Percentiles rank a stretch among this genome's conserved stretches.
Conservation (phyloP, 1,140 invertebrate species). For the Campoletis sonorensis region DNA sequence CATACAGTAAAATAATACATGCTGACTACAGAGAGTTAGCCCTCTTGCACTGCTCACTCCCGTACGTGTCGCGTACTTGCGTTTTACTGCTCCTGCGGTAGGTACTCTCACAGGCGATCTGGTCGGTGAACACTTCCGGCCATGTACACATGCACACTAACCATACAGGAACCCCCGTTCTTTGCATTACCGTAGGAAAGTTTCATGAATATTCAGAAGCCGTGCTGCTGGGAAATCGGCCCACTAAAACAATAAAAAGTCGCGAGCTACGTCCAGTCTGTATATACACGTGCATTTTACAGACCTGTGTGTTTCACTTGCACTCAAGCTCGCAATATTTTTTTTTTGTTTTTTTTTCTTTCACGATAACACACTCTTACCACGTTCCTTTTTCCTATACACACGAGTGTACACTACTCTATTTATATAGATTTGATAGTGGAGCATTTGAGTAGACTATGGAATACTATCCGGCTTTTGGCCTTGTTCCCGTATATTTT, state of each 20-base stretch:
- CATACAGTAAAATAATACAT: background rate
- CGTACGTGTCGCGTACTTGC: conserved; percentile 1
- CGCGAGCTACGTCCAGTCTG: conserved; percentile 44
- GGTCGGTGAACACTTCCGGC: conserved; percentile 27
- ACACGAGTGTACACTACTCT: background rate
- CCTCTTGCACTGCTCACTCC: background rate
- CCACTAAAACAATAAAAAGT: conserved; percentile 64
- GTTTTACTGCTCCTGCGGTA: conserved; percentile 6
- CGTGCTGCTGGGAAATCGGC: conserved; percentile 57
- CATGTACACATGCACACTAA: conserved; percentile 8
- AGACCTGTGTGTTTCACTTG: conserved; percentile 47
- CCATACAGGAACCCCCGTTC: background rate
- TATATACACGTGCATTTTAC: conserved; percentile 50
- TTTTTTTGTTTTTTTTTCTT: background rate
- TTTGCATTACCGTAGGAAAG: conserved; percentile 49
- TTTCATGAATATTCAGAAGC: conserved; percentile 62
- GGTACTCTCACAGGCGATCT: conserved; percentile 2
- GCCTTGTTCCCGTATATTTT: background rate
- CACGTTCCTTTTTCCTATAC: background rate
- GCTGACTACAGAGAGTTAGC: background rate
- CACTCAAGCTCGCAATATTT: background rate
- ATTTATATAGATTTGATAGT: background rate
- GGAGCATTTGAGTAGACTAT: background rate
- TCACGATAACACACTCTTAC: background rate
- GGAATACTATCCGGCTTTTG: background rate